phyloP scores from a whole-genome alignment of 2,113 vertebrate species.

The Silurus glanis region DNA sequence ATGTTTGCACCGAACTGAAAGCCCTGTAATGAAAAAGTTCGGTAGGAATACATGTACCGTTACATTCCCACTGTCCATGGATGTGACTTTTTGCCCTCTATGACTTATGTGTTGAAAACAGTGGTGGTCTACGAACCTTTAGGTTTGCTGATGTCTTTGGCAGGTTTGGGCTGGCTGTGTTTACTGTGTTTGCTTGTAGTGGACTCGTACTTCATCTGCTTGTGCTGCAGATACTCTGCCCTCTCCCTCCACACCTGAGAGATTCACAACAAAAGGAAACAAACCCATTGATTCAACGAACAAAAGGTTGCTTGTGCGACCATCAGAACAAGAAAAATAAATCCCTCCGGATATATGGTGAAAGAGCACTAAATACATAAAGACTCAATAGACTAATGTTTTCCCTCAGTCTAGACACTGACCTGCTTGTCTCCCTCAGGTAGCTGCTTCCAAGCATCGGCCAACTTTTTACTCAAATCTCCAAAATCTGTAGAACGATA shows the following conservation, averaged over 20 bases:
- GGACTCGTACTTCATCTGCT: conserved; percentile 96
- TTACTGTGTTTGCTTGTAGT: conserved; percentile 82
- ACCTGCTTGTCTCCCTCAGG: conserved; percentile 97
- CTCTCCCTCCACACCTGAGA: conserved; percentile 93
- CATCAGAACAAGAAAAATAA: not conserved
- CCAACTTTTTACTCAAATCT: conserved; percentile 92
- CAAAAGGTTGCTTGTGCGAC: not conserved
- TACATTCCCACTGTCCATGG: too few relatives aligned
- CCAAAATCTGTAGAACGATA: conserved; percentile 84
- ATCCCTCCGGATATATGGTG: too few relatives aligned
- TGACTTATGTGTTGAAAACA: not conserved
- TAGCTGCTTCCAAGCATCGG: conserved; percentile 95
- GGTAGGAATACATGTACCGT: too few relatives aligned
- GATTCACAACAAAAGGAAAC: not conserved
- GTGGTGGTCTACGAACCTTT: conserved; percentile 34
- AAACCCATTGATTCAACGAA: not conserved
- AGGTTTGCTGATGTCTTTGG: conserved; percentile 39
- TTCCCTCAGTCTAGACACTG: conserved; percentile 43
- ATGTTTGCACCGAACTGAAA: too few relatives aligned
- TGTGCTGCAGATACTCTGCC: conserved; percentile 95
- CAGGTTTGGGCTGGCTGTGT: conserved; percentile 39
- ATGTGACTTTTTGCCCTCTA: not conserved
- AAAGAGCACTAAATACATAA: not conserved
- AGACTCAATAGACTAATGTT: not conserved
- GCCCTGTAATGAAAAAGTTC: too few relatives aligned